Base-by-base conservation (phyloP, 2,888 invertebrate species). In the Trichogramma dendrolimi region DNA sequence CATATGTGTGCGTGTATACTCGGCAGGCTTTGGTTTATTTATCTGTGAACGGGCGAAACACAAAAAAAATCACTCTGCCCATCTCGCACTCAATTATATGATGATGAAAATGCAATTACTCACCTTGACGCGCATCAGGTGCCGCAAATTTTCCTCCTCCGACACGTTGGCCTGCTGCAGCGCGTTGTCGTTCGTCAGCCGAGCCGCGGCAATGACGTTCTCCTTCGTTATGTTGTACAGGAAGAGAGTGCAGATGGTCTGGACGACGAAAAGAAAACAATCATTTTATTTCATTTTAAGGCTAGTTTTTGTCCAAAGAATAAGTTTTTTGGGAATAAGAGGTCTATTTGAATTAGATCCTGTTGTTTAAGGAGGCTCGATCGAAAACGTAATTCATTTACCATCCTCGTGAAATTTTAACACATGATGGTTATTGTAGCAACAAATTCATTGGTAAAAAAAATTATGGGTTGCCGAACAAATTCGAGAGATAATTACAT, bases 161-260 rank as follows among this genome's bases (percentile, higher is more conserved):
- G 74, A 79, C 72, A 57, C 10, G 11, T 65, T 65, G 6, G 48
- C 48, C 43, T 6, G 53, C 42, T 53, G 43, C 41, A 56, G 52
- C 11, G 39, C 40, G 73, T 86, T 84, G 70, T 84, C 84, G 56
- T 84, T 87, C 39, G 87, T 86, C 69, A 90, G 82, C 74, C 89
- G 86, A 50, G 92, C 94, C 39, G 90, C 88, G 72, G 94, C 87
- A 72, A 94, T 93, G 67, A 93, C 89, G 79, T 94, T 94, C 80
- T 94, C 93, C 71, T 89, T 89, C 71, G 92, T 91, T 72, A 91
- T 87, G 78, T 92, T 92, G 81, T 90, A 92, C 67, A 93, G 83
- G 62, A 91, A 90, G 73, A 94, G 81, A 10, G 89, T 89, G 81
- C 94, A 94, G 72, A 89, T 86, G 51, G 92, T 91, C 93, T 94